phyloP scores from a whole-genome alignment of 1,140 invertebrate genomes.

The Wasmannia auropunctata region DNA sequence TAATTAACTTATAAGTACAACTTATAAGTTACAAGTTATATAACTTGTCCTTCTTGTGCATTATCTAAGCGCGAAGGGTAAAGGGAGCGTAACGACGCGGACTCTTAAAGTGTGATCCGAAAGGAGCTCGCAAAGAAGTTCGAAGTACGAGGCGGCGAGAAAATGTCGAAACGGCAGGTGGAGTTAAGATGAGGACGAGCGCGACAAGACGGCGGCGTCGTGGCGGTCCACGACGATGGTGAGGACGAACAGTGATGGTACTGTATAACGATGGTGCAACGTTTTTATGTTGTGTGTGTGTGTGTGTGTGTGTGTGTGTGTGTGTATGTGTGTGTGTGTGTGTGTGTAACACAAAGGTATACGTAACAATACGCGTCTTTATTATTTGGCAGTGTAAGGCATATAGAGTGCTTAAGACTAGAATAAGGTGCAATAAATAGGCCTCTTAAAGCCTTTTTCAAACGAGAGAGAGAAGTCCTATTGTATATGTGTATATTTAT shows the following conservation, averaged over 20 bases:
- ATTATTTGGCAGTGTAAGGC: slow-evolving; percentile 75
- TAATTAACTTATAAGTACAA: too few relatives aligned
- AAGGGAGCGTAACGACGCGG: neutral
- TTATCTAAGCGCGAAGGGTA: slow-evolving; percentile 20
- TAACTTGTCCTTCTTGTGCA: slow-evolving; percentile 36
- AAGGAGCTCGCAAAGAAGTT: neutral
- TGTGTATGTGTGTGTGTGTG: neutral
- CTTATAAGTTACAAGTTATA: too few relatives aligned
- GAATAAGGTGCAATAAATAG: slow-evolving; percentile 75
- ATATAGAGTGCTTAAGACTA: slow-evolving; percentile 76
- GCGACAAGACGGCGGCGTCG: neutral
- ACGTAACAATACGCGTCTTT: slow-evolving; percentile 73
- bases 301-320: neutral
- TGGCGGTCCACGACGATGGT: neutral
- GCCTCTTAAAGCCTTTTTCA: slow-evolving; percentile 67
- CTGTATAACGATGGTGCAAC: neutral
- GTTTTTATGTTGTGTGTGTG: neutral
- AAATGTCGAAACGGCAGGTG: neutral
- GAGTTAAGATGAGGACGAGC: neutral
- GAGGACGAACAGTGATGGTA: neutral
- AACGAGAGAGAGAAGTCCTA: slow-evolving; percentile 64
- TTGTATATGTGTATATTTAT: slow-evolving; percentile 31
- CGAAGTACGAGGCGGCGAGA: neutral
- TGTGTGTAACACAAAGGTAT: slow-evolving; percentile 63
- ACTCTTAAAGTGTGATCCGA: neutral